Percentiles rank a stretch among this genome's conserved stretches.
phyloP scores from a whole-genome alignment of 2,888 invertebrate species.

The Brachypalpus laphriformis region DNA sequence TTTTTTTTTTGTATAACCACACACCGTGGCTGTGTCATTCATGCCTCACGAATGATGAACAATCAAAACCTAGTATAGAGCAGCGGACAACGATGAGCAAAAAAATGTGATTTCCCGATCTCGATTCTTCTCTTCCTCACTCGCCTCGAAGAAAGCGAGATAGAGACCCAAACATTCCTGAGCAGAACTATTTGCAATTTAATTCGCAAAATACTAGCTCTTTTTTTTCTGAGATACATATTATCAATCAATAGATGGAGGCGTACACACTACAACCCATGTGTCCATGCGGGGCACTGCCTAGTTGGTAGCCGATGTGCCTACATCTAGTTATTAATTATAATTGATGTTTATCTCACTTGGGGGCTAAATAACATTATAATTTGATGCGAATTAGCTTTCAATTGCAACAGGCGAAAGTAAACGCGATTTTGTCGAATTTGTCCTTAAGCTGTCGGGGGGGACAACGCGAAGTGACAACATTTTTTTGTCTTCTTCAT shows the following conservation, averaged over 20 bases:
- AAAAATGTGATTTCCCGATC: conserved; percentile 31
- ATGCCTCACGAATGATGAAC: conserved; percentile 33
- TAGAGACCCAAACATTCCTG: not conserved
- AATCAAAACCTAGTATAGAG: conserved; percentile 1
- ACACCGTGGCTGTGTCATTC: conserved; percentile 9
- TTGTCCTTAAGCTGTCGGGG: not conserved
- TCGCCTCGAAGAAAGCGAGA: not conserved
- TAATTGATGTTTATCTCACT: conserved; percentile 7
- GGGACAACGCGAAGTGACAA: not conserved
- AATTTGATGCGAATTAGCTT: conserved; percentile 3
- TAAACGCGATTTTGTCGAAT: not conserved
- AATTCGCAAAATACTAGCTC: not conserved
- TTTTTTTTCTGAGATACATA: not conserved
- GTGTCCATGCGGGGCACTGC: not conserved
- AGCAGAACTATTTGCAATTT: not conserved
- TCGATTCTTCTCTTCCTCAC: conserved; percentile 7
- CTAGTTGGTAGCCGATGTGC: not conserved
- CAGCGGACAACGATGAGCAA: not conserved
- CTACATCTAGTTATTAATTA: not conserved
- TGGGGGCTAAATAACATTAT: conserved; percentile 1
- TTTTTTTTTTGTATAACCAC: not conserved
- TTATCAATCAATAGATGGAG: conserved; percentile 16
- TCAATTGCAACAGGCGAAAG: not conserved
- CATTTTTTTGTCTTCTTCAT: conserved; percentile 7
- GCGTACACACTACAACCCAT: not conserved